phyloP scores from a whole-genome alignment of 1,140 invertebrate species.

The Oncopodura yosiiana region DNA sequence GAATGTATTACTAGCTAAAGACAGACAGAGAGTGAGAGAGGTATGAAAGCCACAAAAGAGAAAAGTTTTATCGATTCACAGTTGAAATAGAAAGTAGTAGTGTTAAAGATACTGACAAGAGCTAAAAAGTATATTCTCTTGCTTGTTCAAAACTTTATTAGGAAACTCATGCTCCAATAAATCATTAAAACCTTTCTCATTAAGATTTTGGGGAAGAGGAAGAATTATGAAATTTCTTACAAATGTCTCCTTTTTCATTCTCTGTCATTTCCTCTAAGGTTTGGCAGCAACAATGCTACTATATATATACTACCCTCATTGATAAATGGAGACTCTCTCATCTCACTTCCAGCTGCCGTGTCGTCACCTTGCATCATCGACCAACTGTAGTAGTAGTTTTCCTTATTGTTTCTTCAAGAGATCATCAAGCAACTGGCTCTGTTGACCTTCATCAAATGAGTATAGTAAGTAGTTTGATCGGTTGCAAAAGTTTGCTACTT shows the following conservation, averaged over 20 bases:
- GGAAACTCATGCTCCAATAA: conserved; percentile 14
- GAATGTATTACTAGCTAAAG: too few species aligned
- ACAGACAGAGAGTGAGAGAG: too few species aligned
- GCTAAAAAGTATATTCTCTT: conserved; percentile 10
- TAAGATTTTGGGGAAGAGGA: conserved; percentile 7
- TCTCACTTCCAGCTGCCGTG: not conserved
- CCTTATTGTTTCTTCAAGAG: too few species aligned
- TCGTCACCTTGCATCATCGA: not conserved
- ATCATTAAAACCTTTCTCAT: conserved; percentile 15
- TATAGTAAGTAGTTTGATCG: too few species aligned
- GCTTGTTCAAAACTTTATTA: conserved; percentile 18
- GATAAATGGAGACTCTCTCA: not conserved
- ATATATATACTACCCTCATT: not conserved
- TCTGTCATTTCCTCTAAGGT: not conserved
- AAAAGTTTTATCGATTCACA: conserved; percentile 13
- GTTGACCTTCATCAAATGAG: too few species aligned
- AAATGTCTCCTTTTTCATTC: not conserved
- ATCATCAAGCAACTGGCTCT: too few species aligned
- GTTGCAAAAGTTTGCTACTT: too few species aligned
- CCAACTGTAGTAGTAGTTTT: not conserved
- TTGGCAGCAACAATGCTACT: not conserved
- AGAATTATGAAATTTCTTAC: not conserved
- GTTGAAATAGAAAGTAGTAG: too few species aligned
- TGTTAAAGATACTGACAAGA: too few species aligned
- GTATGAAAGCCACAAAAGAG: too few species aligned